Base-by-base conservation (phyloP, 2,113 vertebrate species). In the Trogon surrucura region DNA sequence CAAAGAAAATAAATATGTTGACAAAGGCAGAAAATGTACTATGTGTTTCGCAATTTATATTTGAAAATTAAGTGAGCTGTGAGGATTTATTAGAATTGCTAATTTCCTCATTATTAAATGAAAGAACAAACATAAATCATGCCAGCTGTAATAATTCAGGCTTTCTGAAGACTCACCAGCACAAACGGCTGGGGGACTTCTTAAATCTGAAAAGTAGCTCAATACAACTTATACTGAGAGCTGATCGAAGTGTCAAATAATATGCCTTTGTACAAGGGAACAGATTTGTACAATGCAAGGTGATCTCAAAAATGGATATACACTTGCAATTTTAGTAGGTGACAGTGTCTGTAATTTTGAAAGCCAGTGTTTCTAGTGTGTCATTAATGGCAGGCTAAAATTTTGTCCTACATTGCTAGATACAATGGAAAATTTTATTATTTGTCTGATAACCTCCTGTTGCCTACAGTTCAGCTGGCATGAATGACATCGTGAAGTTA, bases 11-110 rank as follows among this genome's bases (percentile, higher is more conserved):
- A 87, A 74, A 13, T 8, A 22, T 5, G 26, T 16, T 36, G 34
- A 38, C 30, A 57, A 78, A 66, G 36, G 50, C 0, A 19, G 45
- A 57, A 96, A 87, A 81, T 11, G 34, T 30, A 51, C 10, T 25
- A 8, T 3, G 7, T 15, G 29, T 32, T 61, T 47, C 51, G 57
- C 9, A 41, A 34, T 61, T n/a, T 38, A 10, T 16, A 48, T 41
- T 20, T 85, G n/a, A 34, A 82, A 94, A 54, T 21, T 26, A 70
- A 70, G 56, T 29, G 36, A 90, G 60, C 51, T 78, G 56, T 66
- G 30, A 92, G 16, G 29, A 44, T 85, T 78, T 54, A 88, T 67
- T 72, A 88, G 83, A 83, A 82, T 85, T 92, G 71, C 66, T 96
- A 50, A 85, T 88, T 79, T 62, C 30, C 58, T 92, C 51, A 79